phyloP scores from a whole-genome alignment of 2,888 invertebrate genomes.

The Pyrrhopygopsis socrates region DNA sequence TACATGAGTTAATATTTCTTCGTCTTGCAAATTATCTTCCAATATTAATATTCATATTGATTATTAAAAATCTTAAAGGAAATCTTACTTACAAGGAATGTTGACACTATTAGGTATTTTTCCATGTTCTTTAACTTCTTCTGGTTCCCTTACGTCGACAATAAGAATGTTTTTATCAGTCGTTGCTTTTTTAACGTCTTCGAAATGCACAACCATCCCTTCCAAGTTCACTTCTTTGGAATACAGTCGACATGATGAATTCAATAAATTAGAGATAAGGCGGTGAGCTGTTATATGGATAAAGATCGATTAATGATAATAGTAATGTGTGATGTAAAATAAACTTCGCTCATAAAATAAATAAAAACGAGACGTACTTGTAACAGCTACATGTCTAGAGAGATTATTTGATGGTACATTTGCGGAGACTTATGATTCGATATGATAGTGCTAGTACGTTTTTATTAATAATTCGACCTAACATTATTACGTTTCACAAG shows the following conservation, averaged over 20 bases:
- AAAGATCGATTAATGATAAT: too few species aligned
- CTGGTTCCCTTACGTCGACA: constrained; percentile 98
- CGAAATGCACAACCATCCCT: constrained; percentile 90
- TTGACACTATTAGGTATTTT: constrained; percentile 97
- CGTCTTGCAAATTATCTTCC: too few species aligned
- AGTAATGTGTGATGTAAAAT: too few species aligned
- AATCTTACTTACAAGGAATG: constrained; percentile 96
- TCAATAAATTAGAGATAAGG: background rate
- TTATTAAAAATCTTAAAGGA: too few species aligned
- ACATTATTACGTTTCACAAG: background rate
- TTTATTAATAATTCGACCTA: background rate
- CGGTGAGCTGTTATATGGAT: background rate
- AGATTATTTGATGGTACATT: background rate
- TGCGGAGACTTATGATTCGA: background rate
- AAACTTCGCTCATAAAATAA: too few species aligned
- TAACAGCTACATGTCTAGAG: background rate
- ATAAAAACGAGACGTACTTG: background rate
- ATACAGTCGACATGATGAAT: constrained; percentile 34
- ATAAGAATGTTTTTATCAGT: constrained; percentile 91
- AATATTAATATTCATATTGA: too few species aligned
- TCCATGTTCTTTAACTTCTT: constrained; percentile 97
- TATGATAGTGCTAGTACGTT: constrained; percentile 2
- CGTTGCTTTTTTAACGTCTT: constrained; percentile 92
- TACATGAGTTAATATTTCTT: background rate
- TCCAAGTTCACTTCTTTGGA: constrained; percentile 88